Percentiles rank a stretch among this genome's conserved stretches.
Evolutionary conservation across 2,113 vertebrate species (phyloP).

Genomic region (Neopipo cinnamomea): DNA sequence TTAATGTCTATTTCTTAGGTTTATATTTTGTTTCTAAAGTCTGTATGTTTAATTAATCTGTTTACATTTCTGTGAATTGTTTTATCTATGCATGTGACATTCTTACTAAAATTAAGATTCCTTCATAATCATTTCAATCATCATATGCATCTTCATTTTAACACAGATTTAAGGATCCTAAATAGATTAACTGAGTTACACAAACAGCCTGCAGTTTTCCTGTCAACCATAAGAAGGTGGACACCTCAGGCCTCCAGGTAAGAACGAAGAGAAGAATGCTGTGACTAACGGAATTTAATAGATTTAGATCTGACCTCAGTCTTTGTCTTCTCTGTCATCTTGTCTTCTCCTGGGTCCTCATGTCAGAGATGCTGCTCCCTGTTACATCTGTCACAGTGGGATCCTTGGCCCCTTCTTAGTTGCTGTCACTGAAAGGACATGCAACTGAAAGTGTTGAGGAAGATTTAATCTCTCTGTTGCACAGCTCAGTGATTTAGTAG

Average conservation of each 20-base stretch:
- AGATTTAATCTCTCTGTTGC: constrained; percentile 33
- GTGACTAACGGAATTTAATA: constrained; percentile 15
- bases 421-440: background rate
- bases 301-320: constrained; percentile 2
- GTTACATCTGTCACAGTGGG: background rate
- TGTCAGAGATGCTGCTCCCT: background rate
- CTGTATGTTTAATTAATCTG: background rate
- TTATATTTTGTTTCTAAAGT: background rate
- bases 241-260: background rate
- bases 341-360: background rate
- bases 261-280: background rate
- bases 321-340: background rate
- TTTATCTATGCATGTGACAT: background rate
- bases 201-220: background rate
- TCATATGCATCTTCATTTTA: background rate
- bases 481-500: constrained; percentile 36
- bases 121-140: background rate
- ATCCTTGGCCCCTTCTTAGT: background rate
- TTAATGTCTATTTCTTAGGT: background rate
- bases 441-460: background rate
- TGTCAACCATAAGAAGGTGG: background rate
- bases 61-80: background rate
- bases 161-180: background rate
- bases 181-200: background rate
- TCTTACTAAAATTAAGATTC: background rate